These are phyloP conservation scores for Gymnopithys bicolor DNA, from an alignment of 2,797 vertebrate genomes.

Conservation along the genomic window DNA sequence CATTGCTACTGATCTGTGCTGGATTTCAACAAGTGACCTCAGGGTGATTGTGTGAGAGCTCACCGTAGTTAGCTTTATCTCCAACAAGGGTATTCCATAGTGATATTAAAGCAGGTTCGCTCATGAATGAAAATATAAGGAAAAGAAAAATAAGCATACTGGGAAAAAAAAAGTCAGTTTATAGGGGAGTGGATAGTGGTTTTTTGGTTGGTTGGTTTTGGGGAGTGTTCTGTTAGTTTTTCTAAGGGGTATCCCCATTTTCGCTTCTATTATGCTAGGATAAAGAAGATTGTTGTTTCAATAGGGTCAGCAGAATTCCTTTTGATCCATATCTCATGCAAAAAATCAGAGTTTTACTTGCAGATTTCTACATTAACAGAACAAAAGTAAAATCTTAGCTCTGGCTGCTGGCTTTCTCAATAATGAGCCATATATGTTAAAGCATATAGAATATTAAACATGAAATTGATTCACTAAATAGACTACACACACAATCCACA, in stretches of 20 bases:
- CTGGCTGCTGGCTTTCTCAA: not conserved
- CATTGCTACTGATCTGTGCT: not conserved
- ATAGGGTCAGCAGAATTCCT: not conserved
- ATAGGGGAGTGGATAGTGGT: not conserved
- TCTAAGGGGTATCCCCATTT: not conserved
- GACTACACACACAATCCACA: not conserved
- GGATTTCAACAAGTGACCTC: not conserved
- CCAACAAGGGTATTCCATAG: not conserved
- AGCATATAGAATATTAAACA: not conserved
- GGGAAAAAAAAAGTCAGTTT: not conserved
- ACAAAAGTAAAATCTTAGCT: not conserved
- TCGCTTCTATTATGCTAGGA: accelerated
- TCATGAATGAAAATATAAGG: not conserved
- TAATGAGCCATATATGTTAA: not conserved
- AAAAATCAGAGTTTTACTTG: not conserved
- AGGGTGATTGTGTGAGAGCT: not conserved
- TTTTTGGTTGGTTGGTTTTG: not conserved
- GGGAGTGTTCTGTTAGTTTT: accelerated
- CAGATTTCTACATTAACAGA: not conserved
- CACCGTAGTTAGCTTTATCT: not conserved
- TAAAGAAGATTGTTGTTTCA: not conserved
- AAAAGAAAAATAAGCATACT: not conserved
- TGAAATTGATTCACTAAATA: not conserved
- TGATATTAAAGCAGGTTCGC: not conserved
- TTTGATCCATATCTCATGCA: not conserved